phyloP scores from a whole-genome alignment of 2,797 vertebrate genomes.

The Triplophysa bombifrons region DNA sequence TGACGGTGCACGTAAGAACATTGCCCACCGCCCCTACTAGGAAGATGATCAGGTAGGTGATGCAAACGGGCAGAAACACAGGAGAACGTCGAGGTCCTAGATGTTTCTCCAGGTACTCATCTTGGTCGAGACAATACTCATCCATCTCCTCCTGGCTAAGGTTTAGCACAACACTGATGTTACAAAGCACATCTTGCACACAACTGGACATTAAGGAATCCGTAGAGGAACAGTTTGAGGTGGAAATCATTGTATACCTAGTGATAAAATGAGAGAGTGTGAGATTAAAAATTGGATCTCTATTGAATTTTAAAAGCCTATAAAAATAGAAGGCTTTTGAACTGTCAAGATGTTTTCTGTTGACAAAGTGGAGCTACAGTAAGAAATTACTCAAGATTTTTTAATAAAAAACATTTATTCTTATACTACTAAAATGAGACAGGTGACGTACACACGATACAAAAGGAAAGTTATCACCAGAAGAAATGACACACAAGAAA shows the following conservation, averaged over 20 bases:
- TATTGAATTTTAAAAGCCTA: neutral
- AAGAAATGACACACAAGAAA: too few relatives aligned
- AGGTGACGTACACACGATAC: neutral
- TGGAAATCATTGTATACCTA: constrained; percentile 56
- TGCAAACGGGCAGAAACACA: constrained; percentile 84
- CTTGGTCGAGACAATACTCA: constrained; percentile 79
- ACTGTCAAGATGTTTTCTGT: neutral
- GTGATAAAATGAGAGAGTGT: constrained; percentile 4
- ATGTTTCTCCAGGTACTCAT: constrained; percentile 81
- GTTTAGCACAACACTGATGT: constrained; percentile 66
- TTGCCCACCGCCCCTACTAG: constrained; percentile 86
- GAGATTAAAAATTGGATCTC: neutral
- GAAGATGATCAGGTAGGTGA: constrained; percentile 87
- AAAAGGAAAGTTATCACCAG: neutral
- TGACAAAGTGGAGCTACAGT: neutral
- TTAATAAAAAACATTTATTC: neutral
- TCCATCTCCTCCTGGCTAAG: constrained; percentile 55
- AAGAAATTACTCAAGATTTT: neutral
- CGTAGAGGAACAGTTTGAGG: constrained; percentile 74
- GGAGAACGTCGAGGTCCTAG: constrained; percentile 81
- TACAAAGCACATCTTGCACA: constrained; percentile 66
- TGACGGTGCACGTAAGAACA: constrained; percentile 85
- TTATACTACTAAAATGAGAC: neutral
- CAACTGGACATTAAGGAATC: constrained; percentile 55
- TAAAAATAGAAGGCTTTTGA: neutral